Percentiles rank a stretch among this genome's conserved stretches.
phyloP scores from a whole-genome alignment of 2,113 vertebrate species.

The Anguilla rostrata region DNA sequence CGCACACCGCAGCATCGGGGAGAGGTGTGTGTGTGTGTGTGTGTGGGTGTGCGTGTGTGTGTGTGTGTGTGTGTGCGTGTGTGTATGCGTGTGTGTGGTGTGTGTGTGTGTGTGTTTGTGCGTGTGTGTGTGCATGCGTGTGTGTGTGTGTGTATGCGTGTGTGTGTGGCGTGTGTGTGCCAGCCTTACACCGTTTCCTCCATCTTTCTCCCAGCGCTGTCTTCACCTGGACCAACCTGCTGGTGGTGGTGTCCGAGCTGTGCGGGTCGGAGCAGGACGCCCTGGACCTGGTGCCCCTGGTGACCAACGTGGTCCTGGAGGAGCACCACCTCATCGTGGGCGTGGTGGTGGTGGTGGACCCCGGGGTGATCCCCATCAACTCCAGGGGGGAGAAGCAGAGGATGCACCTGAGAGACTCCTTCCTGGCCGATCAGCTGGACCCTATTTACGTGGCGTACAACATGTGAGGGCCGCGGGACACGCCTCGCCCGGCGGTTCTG shows the following conservation, averaged over 20 bases:
- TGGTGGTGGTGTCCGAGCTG: constrained; percentile 95
- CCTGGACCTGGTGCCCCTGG: constrained; percentile 91
- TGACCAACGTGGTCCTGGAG: constrained; percentile 96
- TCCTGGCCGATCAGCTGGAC: constrained; percentile 93
- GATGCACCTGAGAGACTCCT: constrained; percentile 97
- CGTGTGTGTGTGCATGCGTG: no score
- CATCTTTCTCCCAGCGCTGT: constrained; percentile 77
- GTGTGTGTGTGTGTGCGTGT: neutral
- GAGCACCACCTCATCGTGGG: constrained; percentile 96
- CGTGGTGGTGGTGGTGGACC: constrained; percentile 96
- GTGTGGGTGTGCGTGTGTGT: neutral
- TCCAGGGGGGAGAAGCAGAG: constrained; percentile 96
- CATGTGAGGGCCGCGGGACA: constrained; percentile 73
- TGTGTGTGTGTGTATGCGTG: no score
- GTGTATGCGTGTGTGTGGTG: no score
- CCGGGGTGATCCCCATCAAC: constrained; percentile 95
- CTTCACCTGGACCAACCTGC: constrained; percentile 97
- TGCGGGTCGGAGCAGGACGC: constrained; percentile 96
- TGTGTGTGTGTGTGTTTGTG: no score
- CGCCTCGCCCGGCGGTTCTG: no score
- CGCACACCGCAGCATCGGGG: constrained; percentile 91
- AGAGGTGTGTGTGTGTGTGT: constrained; percentile 73
- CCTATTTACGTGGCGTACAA: constrained; percentile 98
- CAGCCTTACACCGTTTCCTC: neutral
- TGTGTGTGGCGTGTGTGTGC: no score